Evolutionary conservation across 2,113 vertebrate genomes (phyloP), one percentile per base, ranked within the genome.

Genomic region (Echinops telfairi): DNA sequence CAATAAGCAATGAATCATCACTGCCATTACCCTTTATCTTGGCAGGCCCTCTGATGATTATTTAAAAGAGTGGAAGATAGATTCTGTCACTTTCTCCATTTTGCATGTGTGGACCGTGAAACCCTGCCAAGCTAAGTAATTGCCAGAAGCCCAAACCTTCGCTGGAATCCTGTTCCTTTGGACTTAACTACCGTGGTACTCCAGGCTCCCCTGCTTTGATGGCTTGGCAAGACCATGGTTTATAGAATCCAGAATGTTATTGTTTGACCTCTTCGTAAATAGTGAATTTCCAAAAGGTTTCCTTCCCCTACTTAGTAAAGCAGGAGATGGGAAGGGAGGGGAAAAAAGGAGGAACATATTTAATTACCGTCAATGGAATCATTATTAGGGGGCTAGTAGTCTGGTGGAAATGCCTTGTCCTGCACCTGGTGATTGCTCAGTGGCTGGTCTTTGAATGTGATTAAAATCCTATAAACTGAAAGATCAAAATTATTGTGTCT

Each of bases 401-500:
- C 81, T 36, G 22, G 66, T 4, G 29, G 9, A 29, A 71, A 90
- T 57, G 36, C 47, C 15, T 22, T 8, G 1, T 81, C 78, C 25
- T 73, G n/a, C 29, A 57, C 23, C 16, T 27, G 12, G 36, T 82
- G 17, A 53, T 31, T 40, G 22, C 43, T 78, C 43, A 53, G 0
- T 66, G 22, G 11, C 64, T 75, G 8, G 27, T 62, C 16, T 80
- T 78, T 83, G 79, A 83, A 53, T 38, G 84, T 75, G 40, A 70
- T 86, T 57, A 82, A 80, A 80, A 83, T 2, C 8, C 92, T 75
- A 40, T 53, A 43, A 62, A 82, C 4, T 6, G 4, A 92, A 40
- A 82, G 19, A 83, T 89, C 10, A 80, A 90, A 79, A 33, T 20
- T 81, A 57, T 57, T 86, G 93, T 92, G 38, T 81, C n/a, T 82